Evolutionary conservation across 2,797 vertebrate species (phyloP).

Genomic region (Cyprinodon diabolis): DNA sequence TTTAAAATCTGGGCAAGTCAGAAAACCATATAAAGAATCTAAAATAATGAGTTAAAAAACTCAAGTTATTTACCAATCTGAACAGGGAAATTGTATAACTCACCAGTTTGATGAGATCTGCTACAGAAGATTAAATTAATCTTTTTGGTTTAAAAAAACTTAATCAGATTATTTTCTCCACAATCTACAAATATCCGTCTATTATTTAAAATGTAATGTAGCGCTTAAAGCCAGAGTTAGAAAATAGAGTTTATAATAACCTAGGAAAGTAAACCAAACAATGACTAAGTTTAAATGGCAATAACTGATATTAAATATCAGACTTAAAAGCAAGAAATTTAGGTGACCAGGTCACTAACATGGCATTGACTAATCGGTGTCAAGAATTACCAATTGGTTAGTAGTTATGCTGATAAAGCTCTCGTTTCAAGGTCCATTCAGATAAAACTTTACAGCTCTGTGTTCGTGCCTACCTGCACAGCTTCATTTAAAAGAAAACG

Average conservation of each 20-base stretch:
- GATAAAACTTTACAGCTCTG: constrained; percentile 52
- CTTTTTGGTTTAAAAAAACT: not conserved
- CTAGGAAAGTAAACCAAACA: not conserved
- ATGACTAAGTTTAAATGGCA: not conserved
- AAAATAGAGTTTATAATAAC: not conserved
- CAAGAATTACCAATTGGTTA: not conserved
- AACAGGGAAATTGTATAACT: not conserved
- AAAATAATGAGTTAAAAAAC: not conserved
- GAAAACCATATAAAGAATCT: not conserved
- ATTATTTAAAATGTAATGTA: not conserved
- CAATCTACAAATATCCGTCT: not conserved
- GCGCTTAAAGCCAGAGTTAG: not conserved
- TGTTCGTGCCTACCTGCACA: constrained; percentile 15
- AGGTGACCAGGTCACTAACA: not conserved
- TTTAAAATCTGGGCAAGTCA: not conserved
- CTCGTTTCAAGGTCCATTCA: constrained; percentile 48
- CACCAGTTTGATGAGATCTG: not conserved
- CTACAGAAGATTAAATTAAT: not conserved
- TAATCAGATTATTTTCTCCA: not conserved
- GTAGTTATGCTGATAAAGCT: not conserved
- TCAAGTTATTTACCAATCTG: not conserved
- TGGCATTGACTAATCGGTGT: not conserved
- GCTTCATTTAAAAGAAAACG: not conserved
- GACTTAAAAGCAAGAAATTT: not conserved
- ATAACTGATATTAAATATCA: not conserved